Percentiles rank a stretch among this genome's conserved stretches.
phyloP scores from a whole-genome alignment of 2,797 vertebrate genomes.

The Chaunax sp. region DNA sequence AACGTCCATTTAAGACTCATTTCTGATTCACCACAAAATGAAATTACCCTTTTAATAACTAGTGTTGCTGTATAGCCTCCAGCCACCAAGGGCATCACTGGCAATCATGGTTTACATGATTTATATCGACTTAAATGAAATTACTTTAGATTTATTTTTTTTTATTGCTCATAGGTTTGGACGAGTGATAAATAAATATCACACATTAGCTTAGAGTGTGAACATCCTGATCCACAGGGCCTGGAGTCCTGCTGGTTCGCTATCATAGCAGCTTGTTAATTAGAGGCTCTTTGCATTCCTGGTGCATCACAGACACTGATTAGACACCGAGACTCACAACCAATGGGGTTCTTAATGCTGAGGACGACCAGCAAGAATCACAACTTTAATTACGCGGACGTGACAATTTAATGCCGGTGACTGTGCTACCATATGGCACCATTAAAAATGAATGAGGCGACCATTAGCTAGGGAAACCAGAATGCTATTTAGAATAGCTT shows the following conservation, averaged over 20 bases:
- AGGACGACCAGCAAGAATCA: neutral
- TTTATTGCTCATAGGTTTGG: too few species aligned
- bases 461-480: constrained; percentile 13
- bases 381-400: constrained; percentile 11
- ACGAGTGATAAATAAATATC: too few species aligned
- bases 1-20: too few species aligned
- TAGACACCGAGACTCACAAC: constrained; percentile 12
- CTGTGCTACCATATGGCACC: constrained; percentile 12
- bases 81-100: too few species aligned
- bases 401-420: constrained; percentile 11
- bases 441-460: constrained; percentile 32
- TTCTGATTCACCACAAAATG: too few species aligned
- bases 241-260: neutral
- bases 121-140: too few species aligned
- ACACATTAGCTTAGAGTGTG: neutral
- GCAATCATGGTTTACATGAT: too few species aligned
- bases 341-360: neutral
- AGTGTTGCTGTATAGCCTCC: too few species aligned
- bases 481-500: constrained; percentile 20
- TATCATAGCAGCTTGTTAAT: neutral
- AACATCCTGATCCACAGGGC: neutral
- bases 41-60: too few species aligned
- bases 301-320: constrained; percentile 7
- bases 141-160: too few species aligned
- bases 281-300: constrained; percentile 1